Evolutionary conservation across 2,113 vertebrate species (phyloP).

Genomic region (Ctenomys sociabilis): DNA sequence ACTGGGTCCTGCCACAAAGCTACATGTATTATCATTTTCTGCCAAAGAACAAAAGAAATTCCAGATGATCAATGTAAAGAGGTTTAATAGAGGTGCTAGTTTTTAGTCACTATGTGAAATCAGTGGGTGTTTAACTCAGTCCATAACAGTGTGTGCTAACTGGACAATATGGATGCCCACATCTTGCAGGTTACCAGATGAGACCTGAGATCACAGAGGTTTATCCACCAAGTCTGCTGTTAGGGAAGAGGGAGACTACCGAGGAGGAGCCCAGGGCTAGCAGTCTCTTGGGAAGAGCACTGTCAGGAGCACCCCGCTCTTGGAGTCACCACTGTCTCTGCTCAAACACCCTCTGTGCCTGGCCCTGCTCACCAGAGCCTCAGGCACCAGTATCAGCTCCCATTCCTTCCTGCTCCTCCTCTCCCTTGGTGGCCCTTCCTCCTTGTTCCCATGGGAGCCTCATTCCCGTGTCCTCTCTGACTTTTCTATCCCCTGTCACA

Average conservation of each 20-base stretch:
- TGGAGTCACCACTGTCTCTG: neutral
- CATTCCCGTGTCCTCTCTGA: neutral
- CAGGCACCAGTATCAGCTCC: fast-evolving
- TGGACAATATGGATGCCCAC: neutral
- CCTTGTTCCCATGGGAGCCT: neutral
- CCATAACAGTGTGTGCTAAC: neutral
- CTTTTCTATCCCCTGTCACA: neutral
- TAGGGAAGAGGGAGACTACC: neutral
- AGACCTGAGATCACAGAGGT: neutral
- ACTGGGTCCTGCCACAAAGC: neutral
- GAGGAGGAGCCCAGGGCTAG: neutral
- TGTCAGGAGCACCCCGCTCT: fast-evolving
- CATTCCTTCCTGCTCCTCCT: fast-evolving
- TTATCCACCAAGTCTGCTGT: neutral
- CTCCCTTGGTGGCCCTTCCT: neutral
- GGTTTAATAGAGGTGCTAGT: neutral
- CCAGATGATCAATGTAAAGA: neutral
- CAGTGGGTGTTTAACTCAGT: neutral
- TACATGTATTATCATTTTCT: slow-evolving; percentile 10
- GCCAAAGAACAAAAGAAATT: neutral
- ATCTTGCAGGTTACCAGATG: neutral
- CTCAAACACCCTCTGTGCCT: neutral
- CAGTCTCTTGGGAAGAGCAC: neutral
- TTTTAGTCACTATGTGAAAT: neutral
- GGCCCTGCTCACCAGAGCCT: fast-evolving